Evolutionary conservation across 2,113 vertebrate species (phyloP).

Genomic region (Oncorhynchus masou): DNA sequence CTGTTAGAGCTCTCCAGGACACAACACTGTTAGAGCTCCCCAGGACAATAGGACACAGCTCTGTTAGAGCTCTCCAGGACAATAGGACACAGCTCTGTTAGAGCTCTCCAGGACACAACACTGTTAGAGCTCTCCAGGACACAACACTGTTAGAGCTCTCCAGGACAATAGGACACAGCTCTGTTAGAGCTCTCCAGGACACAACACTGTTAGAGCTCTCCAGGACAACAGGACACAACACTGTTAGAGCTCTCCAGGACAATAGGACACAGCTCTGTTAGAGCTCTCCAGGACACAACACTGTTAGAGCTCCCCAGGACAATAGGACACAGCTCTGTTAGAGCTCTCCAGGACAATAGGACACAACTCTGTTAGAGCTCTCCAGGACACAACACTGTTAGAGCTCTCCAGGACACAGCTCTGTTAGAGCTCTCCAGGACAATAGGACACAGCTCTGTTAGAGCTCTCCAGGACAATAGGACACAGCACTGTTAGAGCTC

Average conservation of each 20-base stretch:
- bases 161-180: neutral
- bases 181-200: conserved; percentile 63
- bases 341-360: neutral
- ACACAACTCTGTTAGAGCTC: conserved; percentile 58
- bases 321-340: conserved; percentile 70
- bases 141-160: conserved; percentile 67
- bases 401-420: conserved; percentile 3
- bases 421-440: neutral
- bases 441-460: conserved; percentile 67
- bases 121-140: conserved; percentile 11
- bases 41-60: neutral
- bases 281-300: neutral
- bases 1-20: conserved; percentile 10
- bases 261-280: neutral
- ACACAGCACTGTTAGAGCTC: conserved; percentile 65
- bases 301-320: conserved; percentile 37
- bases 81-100: neutral
- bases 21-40: neutral
- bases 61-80: conserved; percentile 4
- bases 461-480: conserved; percentile 45
- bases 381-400: conserved; percentile 42
- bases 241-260: conserved; percentile 13
- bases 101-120: conserved; percentile 60
- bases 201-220: conserved; percentile 67
- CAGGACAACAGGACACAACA: conserved; percentile 1